Conservation (phyloP, 2,797 vertebrate genomes). For the Knipowitschia caucasica region DNA sequence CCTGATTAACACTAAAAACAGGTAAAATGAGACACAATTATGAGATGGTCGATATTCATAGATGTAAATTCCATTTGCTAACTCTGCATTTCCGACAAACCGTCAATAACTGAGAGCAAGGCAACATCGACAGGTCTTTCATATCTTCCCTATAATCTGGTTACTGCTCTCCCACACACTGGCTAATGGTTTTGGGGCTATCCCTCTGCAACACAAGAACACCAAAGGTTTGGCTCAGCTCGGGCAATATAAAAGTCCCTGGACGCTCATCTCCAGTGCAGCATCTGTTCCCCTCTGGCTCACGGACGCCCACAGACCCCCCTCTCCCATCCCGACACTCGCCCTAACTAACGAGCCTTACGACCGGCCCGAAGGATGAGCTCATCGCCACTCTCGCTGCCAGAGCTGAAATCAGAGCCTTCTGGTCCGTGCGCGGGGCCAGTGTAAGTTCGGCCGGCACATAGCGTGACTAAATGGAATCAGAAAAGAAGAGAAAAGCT, state of each 20-base stretch:
- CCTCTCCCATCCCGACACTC: slow-evolving; percentile 12
- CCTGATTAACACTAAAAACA: no score
- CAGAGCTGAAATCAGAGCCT: slow-evolving; percentile 74
- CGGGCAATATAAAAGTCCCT: slow-evolving; percentile 46
- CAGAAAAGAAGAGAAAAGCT: slow-evolving; percentile 59
- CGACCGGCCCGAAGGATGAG: slow-evolving; percentile 71
- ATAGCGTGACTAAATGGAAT: slow-evolving; percentile 71
- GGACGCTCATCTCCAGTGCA: slow-evolving; percentile 52
- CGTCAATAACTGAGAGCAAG: slow-evolving; percentile 33
- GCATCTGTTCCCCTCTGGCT: slow-evolving; percentile 63
- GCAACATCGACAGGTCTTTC: slow-evolving; percentile 21
- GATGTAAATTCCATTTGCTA: no score
- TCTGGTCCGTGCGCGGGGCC: slow-evolving; percentile 61
- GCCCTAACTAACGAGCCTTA: slow-evolving; percentile 54
- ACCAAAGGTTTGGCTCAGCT: slow-evolving; percentile 44
- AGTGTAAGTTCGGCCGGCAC: slow-evolving; percentile 64
- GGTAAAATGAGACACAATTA: no score
- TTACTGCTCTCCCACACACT: slow-evolving; percentile 24
- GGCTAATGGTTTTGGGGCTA: slow-evolving; percentile 29
- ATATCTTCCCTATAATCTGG: slow-evolving; percentile 31
- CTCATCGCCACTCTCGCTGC: slow-evolving; percentile 71
- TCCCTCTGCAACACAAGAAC: slow-evolving; percentile 35
- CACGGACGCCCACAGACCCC: slow-evolving; percentile 9
- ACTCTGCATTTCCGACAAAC: no score
- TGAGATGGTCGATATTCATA: no score